Base-by-base conservation (phyloP, 2,888 invertebrate genomes). In the Pocota personata region DNA sequence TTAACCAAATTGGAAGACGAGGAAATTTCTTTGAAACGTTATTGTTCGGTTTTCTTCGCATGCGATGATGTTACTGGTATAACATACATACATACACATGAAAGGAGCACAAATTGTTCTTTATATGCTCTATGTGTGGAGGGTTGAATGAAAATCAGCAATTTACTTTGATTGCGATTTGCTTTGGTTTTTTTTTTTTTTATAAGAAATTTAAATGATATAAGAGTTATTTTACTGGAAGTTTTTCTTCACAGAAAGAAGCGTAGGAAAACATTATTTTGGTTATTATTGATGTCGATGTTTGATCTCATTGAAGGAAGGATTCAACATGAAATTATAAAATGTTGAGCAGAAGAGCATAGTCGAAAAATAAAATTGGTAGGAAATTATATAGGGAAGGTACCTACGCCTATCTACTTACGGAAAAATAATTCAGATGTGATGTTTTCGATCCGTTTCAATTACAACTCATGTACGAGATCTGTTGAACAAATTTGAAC, bases 151-250 rank as follows among this genome's bases (percentile, higher is more conserved):
- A 30, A 67, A 76, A 76, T 76, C 76, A 67, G 66, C 67, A 76
- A 76, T 76, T 76, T 76, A 67, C 67, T 67, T 67, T 76, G 76
- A 76, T 76, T 76, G 76, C 58, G 76, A 67, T 50, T 67, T 58
- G 37, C 46, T 66, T 64, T 66, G 10, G 30, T 32, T 64, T 55
- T 37, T 40, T 55, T 67, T 32, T 62, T 16, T 2, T 35, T n/a
- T 16, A 21, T 52, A 24, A 7, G 75, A 76, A 55, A 66, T 64
- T 35, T 48, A 66, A 76, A 76, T 76, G 52, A 66, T n/a, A 52
- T 60, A 60, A 19, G 50, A 50, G 32, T 37, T 67, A 16, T 55
- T 55, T 40, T 52, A 8, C n/a, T 35, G 3, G 16, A 19, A 24
- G 2, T 50, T 43, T 19, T n/a, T 10, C n/a, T 66, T 24, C 3